Conservation (phyloP, 2,113 vertebrate genomes). For the Otus sunia region DNA sequence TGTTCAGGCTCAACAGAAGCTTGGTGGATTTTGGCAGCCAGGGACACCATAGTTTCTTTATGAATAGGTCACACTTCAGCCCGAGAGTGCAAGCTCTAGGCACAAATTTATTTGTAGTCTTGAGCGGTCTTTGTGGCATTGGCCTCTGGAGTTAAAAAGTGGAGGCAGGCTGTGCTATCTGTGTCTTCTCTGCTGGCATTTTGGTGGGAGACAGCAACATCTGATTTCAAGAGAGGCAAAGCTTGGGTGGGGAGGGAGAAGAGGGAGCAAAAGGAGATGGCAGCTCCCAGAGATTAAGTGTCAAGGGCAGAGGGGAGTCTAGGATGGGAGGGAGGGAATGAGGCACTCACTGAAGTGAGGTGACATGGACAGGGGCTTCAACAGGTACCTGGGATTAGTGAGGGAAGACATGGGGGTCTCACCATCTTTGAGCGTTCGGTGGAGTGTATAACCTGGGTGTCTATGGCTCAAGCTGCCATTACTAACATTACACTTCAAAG, state of each 20-base stretch:
- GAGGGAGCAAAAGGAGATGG: neutral
- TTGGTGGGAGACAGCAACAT: neutral
- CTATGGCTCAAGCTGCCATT: neutral
- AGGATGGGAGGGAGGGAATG: neutral
- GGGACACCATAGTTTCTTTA: neutral
- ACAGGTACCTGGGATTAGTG: neutral
- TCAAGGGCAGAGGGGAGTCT: neutral
- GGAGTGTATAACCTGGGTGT: neutral
- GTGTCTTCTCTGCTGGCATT: neutral
- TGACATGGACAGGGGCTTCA: neutral
- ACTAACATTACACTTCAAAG: neutral
- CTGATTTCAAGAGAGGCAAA: neutral
- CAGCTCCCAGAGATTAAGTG: neutral
- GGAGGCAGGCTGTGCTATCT: accelerated
- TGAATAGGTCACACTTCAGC: neutral
- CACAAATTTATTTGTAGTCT: neutral
- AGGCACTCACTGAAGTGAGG: neutral
- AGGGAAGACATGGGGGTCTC: accelerated
- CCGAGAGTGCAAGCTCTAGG: accelerated
- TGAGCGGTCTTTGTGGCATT: neutral
- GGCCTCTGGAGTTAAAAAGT: neutral
- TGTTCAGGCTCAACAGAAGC: neutral
- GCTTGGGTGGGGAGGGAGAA: neutral
- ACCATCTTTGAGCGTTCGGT: neutral
- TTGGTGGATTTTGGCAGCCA: neutral